Percentiles rank a stretch among this genome's conserved stretches.
These are phyloP conservation scores for Hipparchia semele DNA, from an alignment of 2,888 invertebrate genomes.

Conservation along the genomic window DNA sequence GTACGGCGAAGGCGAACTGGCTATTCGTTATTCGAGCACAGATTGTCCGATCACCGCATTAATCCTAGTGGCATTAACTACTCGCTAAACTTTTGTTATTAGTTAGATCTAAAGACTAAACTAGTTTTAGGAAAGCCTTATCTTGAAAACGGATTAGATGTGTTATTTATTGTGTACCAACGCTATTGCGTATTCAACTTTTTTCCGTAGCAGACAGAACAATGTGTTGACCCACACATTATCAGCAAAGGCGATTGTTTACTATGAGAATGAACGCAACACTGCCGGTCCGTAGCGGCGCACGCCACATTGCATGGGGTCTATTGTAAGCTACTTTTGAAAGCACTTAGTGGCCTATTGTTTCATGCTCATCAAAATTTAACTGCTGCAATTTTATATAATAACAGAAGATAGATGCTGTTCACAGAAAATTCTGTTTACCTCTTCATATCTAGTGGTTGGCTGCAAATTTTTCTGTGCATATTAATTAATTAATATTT, in stretches of 20 bases:
- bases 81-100: constrained; percentile 22
- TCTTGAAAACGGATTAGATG: background rate
- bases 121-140: constrained; percentile 3
- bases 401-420: background rate
- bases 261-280: constrained; percentile 57
- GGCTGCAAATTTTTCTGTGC: too few relatives aligned
- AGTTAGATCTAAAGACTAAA: background rate
- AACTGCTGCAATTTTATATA: constrained; percentile 52
- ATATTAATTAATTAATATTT: too few relatives aligned
- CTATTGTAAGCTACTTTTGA: constrained; percentile 63
- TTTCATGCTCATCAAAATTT: constrained; percentile 60
- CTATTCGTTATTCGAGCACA: constrained; percentile 31
- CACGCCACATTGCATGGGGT: constrained; percentile 54
- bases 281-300: constrained; percentile 36
- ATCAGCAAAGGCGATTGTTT: constrained; percentile 58
- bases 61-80: constrained; percentile 19
- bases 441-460: too few relatives aligned
- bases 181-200: constrained; percentile 25
- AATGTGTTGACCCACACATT: constrained; percentile 58
- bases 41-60: constrained; percentile 39
- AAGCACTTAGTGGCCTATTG: constrained; percentile 69
- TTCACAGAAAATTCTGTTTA: background rate
- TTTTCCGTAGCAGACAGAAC: constrained; percentile 21
- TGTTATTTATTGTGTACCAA: background rate
- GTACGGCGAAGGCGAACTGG: constrained; percentile 18